phyloP scores from a whole-genome alignment of 1,140 invertebrate species.

The Cydia pomonella region DNA sequence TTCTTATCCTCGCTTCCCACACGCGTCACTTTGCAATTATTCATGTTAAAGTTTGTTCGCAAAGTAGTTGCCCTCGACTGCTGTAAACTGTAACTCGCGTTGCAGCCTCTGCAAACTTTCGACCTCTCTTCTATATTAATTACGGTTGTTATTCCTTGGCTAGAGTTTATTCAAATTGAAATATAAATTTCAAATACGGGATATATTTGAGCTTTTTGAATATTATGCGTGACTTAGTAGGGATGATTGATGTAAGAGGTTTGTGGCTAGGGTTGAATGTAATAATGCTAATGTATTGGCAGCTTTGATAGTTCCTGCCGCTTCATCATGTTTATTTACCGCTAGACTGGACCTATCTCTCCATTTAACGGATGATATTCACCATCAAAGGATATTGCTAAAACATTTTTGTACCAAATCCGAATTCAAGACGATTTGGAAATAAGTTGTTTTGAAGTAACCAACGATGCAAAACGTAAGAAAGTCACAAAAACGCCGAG shows the following conservation, averaged over 20 bases:
- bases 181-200: background rate
- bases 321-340: conserved; percentile 27
- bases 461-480: background rate
- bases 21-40: conserved; percentile 45
- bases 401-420: background rate
- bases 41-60: conserved; percentile 44
- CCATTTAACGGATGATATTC: conserved; percentile 1
- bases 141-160: background rate
- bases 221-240: background rate
- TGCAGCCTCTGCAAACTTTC: conserved; percentile 38
- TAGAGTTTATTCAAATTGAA: background rate
- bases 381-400: conserved; percentile 10
- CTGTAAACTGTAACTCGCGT: conserved; percentile 36
- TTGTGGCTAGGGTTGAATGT: conserved; percentile 4
- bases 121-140: conserved; percentile 31
- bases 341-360: background rate
- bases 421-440: background rate
- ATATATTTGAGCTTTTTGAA: background rate
- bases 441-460: conserved; percentile 1
- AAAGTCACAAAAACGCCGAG: conserved; percentile 13
- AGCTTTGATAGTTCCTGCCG: conserved; percentile 20
- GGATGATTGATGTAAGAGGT: background rate
- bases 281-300: conserved; percentile 24
- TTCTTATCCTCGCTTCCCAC: conserved; percentile 9
- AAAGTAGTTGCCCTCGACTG: conserved; percentile 39